A percentile compares a stretch with the other conserved stretches of the same genome.
These are phyloP conservation scores for Pecten maximus DNA, from an alignment of 2,888 invertebrate genomes.

Conservation along the genomic window DNA sequence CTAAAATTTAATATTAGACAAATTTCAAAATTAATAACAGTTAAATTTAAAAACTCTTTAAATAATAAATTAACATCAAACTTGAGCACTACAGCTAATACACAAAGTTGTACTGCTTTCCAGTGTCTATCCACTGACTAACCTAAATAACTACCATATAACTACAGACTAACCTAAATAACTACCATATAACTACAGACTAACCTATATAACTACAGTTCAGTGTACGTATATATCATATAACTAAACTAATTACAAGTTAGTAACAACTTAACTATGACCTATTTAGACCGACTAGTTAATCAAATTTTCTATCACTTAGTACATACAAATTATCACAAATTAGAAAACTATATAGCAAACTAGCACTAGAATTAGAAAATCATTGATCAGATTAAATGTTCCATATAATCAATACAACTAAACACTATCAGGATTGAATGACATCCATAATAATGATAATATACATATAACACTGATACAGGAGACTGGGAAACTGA, in stretches of 20 bases:
- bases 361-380: not conserved
- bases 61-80: not conserved
- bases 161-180: not conserved
- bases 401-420: no score
- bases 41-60: not conserved
- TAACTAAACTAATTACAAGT: no score
- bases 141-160: not conserved
- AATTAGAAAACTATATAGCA: no score
- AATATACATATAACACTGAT: no score
- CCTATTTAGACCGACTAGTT: not conserved
- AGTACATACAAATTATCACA: not conserved
- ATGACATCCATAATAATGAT: no score
- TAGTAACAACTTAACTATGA: no score
- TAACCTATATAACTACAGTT: no score
- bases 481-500: no score
- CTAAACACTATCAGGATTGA: no score
- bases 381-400: not conserved
- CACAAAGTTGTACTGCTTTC: not conserved
- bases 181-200: no score
- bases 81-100: not conserved
- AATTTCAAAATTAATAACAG: not conserved
- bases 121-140: not conserved
- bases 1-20: not conserved
- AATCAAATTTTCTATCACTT: not conserved
- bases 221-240: no score